Conservation (phyloP, 2,113 vertebrate genomes). For the Capricornis sumatraensis region DNA sequence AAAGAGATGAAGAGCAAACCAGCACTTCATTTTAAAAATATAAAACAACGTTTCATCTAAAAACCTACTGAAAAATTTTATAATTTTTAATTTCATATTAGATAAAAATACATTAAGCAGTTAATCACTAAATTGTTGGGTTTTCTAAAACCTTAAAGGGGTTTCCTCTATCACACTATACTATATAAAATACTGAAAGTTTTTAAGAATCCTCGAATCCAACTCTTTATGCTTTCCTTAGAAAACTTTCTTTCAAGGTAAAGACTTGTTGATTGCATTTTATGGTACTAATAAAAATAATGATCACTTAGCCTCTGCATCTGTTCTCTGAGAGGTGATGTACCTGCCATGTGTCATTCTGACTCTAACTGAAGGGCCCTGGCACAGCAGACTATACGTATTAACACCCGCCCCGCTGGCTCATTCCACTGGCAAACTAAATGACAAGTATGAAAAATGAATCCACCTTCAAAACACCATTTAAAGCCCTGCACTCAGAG, state of each 20-base stretch:
- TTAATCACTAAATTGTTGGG: neutral
- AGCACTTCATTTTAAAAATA: neutral
- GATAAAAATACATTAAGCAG: neutral
- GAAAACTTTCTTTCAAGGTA: slow-evolving; percentile 10
- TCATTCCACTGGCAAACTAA: neutral
- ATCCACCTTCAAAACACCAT: slow-evolving; percentile 1
- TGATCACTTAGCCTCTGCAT: neutral
- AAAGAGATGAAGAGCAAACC: neutral
- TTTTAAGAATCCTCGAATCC: neutral
- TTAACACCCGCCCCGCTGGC: neutral
- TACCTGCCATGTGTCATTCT: neutral
- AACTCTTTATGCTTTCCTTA: neutral
- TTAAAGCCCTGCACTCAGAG: neutral
- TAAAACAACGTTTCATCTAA: slow-evolving; percentile 18
- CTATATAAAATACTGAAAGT: neutral
- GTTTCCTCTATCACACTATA: neutral
- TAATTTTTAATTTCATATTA: neutral
- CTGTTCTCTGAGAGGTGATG: neutral
- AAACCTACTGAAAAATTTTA: neutral
- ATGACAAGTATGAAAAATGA: slow-evolving; percentile 17
- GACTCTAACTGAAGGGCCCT: neutral
- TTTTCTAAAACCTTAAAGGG: neutral
- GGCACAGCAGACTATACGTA: neutral
- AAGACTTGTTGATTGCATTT: neutral
- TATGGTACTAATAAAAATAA: slow-evolving; percentile 3